Evolutionary conservation across 2,888 invertebrate genomes (phyloP).

Genomic region (Agrilus biguttatus): DNA sequence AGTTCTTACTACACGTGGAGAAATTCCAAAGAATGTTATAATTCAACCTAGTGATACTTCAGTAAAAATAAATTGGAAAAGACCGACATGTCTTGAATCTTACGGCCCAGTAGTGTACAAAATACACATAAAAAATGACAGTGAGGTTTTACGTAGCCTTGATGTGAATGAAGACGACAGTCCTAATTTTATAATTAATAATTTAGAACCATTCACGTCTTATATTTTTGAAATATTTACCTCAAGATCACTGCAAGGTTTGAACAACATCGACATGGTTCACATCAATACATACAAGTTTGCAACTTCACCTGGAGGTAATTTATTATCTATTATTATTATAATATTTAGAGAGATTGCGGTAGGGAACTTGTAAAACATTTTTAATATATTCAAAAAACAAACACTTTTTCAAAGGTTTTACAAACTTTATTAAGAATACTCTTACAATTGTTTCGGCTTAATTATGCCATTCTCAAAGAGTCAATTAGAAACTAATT

Average conservation of each 20-base stretch:
- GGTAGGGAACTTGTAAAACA: too few relatives aligned
- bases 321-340: neutral
- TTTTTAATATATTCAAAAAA: too few relatives aligned
- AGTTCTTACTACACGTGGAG: constrained; percentile 19
- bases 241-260: constrained; percentile 8
- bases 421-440: too few relatives aligned
- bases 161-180: constrained; percentile 12
- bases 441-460: too few relatives aligned
- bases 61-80: constrained; percentile 20
- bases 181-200: constrained; percentile 15
- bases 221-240: constrained; percentile 19
- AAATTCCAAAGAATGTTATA: constrained; percentile 19
- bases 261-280: constrained; percentile 7
- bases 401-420: too few relatives aligned
- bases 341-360: too few relatives aligned
- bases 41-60: constrained; percentile 15
- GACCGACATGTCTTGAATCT: constrained; percentile 15
- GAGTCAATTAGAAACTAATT: too few relatives aligned
- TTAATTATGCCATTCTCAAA: too few relatives aligned
- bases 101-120: constrained; percentile 20
- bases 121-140: constrained; percentile 13
- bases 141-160: constrained; percentile 8
- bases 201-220: constrained; percentile 18
- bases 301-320: constrained; percentile 22
- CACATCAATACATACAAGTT: constrained; percentile 14